These are phyloP conservation scores for Brenthis ino DNA, from an alignment of 2,888 invertebrate genomes.

Conservation along the genomic window DNA sequence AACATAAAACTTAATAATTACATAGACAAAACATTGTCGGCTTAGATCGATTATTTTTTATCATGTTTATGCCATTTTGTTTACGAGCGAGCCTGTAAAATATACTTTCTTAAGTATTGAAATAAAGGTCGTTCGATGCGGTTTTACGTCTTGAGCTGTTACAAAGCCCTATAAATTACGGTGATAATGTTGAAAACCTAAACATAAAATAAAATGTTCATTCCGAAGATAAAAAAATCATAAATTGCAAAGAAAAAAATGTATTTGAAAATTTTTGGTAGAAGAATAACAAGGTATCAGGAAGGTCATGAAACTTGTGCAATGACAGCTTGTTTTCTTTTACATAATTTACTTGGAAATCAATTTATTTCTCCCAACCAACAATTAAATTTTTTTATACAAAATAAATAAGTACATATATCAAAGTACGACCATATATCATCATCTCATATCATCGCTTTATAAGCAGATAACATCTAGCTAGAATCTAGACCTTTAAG, in stretches of 20 bases:
- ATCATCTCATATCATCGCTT: too few relatives aligned
- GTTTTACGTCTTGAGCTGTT: conserved; percentile 12
- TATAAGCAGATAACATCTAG: too few relatives aligned
- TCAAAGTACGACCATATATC: too few relatives aligned
- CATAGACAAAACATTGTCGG: not conserved
- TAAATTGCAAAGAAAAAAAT: not conserved
- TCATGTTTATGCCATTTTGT: conserved; percentile 3
- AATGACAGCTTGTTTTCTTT: too few relatives aligned
- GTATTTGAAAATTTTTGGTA: not conserved
- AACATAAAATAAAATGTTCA: conserved; percentile 17
- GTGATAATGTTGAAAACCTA: conserved; percentile 17
- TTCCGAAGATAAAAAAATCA: not conserved
- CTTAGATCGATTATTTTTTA: not conserved
- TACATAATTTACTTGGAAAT: too few relatives aligned
- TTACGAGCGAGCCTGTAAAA: conserved; percentile 9
- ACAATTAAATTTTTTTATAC: too few relatives aligned
- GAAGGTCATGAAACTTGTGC: too few relatives aligned
- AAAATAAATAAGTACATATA: too few relatives aligned
- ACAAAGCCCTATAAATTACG: conserved; percentile 10
- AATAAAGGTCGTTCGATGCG: conserved; percentile 14
- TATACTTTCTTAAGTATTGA: conserved; percentile 17
- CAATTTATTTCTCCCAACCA: too few relatives aligned
- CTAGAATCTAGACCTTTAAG: too few relatives aligned
- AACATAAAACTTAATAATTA: not conserved
- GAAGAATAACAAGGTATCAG: too few relatives aligned